These are phyloP conservation scores for Bombus ignitus DNA, from an alignment of 1,140 invertebrate genomes.

Conservation along the genomic window DNA sequence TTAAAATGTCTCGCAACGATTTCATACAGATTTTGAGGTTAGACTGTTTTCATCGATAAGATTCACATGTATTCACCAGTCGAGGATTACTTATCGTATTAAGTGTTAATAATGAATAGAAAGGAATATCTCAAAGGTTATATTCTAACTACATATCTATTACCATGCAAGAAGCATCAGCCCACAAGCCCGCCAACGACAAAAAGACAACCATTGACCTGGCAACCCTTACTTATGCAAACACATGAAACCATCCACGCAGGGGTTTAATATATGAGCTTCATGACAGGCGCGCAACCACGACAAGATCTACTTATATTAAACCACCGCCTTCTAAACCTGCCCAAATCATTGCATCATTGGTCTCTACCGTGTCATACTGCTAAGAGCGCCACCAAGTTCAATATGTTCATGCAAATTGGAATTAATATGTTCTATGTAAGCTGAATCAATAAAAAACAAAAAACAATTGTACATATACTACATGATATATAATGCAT, in stretches of 20 bases:
- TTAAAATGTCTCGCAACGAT: too few species aligned
- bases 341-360: not conserved
- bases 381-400: not conserved
- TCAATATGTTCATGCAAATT: not conserved
- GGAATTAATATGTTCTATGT: not conserved
- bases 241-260: not conserved
- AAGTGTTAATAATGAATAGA: too few species aligned
- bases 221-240: constrained; percentile 15
- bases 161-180: not conserved
- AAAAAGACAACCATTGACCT: not conserved
- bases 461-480: too few species aligned
- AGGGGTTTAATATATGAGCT: constrained; percentile 6
- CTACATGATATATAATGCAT: too few species aligned
- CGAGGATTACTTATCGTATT: not conserved
- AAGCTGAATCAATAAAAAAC: too few species aligned
- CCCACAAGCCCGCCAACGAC: not conserved
- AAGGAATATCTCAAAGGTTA: not conserved
- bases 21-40: too few species aligned
- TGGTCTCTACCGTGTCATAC: not conserved
- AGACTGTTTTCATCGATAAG: accelerated
- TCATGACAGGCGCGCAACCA: not conserved
- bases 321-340: constrained; percentile 18
- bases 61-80: not conserved
- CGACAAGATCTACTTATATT: constrained; percentile 11
- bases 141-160: not conserved